Base-by-base conservation (phyloP, 2,113 vertebrate genomes). In the Alectura lathami region DNA sequence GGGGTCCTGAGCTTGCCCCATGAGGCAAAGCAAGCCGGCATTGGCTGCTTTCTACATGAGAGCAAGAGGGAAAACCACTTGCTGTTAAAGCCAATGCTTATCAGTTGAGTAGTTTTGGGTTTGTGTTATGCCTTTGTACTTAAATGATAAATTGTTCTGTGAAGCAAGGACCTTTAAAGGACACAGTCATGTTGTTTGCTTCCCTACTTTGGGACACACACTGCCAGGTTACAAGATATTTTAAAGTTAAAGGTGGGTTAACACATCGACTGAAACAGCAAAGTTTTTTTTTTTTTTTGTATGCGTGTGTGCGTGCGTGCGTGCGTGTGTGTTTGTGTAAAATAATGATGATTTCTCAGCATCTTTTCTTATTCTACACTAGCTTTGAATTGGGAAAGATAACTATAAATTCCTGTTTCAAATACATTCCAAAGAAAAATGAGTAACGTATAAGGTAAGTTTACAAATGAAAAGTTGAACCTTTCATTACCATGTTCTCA, bases 121-220 rank as follows among this genome's bases (percentile, higher is more conserved):
- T 75, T 76, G 23, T 60, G 13, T 77, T 80, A 56, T n/a, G 38
- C 63, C 67, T 83, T 88, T 70, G 38, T 86, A 83, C 23, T 88
- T 13, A 64, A 63, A 72, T 43, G 60, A 64, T 56, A 82, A 43
- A 6, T 24, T 72, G 81, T 75, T 83, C 68, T 67, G 14, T 34
- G 38, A 80, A 91, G 20, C 59, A 85, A 94, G 72, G 67, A 68
- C 17, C 53, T 73, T 73, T 84, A 82, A 84, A 94, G 74, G 84
- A 75, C 77, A 66, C 11, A 26, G n/a, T 51, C 0, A 1, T 32
- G 42, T 7, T 83, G 68, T 86, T 88, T 80, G 24, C 69, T 72
- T 54, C 34, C 13, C 29, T 68, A 0, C 36, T 54, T 66, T 16
- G 27, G 62, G 75, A 48, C 83, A 68, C 17, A 45, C 11, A 42